These are phyloP conservation scores for Peromyscus polionotus DNA, from an alignment of 2,113 vertebrate genomes.

Conservation along the genomic window DNA sequence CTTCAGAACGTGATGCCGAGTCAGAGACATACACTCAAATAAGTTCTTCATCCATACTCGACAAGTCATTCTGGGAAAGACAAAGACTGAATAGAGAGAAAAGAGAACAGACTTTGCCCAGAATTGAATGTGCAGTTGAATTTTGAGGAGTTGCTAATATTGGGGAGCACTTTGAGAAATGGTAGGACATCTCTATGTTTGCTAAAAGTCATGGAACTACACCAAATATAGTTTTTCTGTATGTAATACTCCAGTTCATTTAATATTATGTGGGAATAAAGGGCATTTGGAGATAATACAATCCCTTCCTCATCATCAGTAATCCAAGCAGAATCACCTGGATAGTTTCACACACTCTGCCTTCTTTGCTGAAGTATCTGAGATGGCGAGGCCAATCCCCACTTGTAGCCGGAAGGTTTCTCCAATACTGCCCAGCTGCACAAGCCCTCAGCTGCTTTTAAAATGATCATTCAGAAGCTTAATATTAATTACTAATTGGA, in stretches of 20 bases:
- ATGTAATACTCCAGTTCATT: neutral
- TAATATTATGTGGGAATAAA: neutral
- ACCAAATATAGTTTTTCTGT: neutral
- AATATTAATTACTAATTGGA: no score
- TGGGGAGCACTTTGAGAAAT: neutral
- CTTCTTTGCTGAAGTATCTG: neutral
- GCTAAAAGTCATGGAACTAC: neutral
- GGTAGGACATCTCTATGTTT: neutral
- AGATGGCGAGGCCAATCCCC: neutral
- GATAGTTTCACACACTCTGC: neutral
- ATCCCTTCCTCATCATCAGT: neutral
- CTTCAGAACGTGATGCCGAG: neutral
- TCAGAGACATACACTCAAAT: neutral
- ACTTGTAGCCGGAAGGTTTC: neutral
- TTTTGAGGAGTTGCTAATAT: neutral
- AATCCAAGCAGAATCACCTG: neutral
- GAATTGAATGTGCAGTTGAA: neutral
- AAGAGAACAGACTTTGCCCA: neutral
- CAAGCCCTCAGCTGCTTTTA: no score
- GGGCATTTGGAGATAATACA: neutral
- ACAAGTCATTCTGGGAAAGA: neutral
- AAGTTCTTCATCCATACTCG: neutral
- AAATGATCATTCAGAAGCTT: no score
- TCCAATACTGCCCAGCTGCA: no score
- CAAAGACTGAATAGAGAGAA: neutral